Evolutionary conservation across 2,113 vertebrate species (phyloP).

Genomic region (Sinocyclocheilus rhinocerous): DNA sequence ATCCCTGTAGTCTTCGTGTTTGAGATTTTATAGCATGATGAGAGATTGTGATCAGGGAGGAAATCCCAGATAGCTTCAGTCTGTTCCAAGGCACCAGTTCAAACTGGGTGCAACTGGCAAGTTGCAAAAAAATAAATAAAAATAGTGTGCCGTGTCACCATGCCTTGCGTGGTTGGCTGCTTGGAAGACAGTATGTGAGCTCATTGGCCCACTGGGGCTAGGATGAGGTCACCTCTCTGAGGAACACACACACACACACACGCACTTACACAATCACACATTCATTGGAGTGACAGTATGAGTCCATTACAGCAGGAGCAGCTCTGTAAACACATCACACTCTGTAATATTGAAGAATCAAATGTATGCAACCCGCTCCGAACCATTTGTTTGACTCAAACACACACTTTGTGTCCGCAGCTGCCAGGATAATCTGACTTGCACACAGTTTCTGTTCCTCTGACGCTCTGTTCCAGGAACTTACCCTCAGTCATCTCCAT

Average conservation of each 20-base stretch:
- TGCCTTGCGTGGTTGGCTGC: constrained; percentile 59
- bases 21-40: not conserved
- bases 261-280: constrained; percentile 27
- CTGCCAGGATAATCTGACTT: not conserved
- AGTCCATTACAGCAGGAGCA: not conserved
- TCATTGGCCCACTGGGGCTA: constrained; percentile 68
- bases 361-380: not conserved
- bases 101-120: constrained; percentile 23
- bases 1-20: not conserved
- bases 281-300: not conserved
- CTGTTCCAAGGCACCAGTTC: not conserved
- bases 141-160: constrained; percentile 3
- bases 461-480: constrained; percentile 21
- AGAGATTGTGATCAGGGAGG: not conserved
- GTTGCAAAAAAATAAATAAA: not conserved
- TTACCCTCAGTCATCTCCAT: constrained; percentile 23
- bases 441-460: constrained; percentile 9
- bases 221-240: constrained; percentile 77
- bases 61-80: not conserved
- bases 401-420: not conserved
- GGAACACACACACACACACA: constrained; percentile 53
- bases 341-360: not conserved
- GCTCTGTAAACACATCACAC: not conserved
- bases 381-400: not conserved
- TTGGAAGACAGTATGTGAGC: constrained; percentile 65